Evolutionary conservation across 2,888 invertebrate genomes (phyloP).

Genomic region (Agonum fuliginosum): DNA sequence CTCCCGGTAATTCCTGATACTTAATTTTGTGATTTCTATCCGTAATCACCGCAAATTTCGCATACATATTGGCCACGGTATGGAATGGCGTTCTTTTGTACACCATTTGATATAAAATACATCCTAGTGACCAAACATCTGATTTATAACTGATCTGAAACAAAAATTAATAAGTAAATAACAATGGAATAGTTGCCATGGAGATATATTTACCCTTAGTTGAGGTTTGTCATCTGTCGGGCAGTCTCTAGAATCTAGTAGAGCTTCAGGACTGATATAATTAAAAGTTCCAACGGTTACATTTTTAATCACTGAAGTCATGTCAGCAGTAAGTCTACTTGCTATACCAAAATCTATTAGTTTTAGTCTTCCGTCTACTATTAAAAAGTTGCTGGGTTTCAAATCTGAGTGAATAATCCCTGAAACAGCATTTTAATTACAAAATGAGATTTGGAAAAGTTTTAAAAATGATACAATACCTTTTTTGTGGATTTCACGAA

Average conservation of each 20-base stretch:
- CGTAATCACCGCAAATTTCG: constrained; percentile 86
- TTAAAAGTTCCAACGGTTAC: constrained; percentile 92
- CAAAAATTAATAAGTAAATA: constrained; percentile 47
- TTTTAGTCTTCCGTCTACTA: constrained; percentile 90
- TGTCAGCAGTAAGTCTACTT: constrained; percentile 88
- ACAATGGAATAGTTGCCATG: constrained; percentile 27
- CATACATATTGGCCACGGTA: constrained; percentile 82
- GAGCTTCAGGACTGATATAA: constrained; percentile 97
- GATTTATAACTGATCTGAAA: constrained; percentile 90
- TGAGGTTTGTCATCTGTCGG: constrained; percentile 72
- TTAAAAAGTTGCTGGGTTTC: constrained; percentile 96
- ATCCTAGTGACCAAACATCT: constrained; percentile 98
- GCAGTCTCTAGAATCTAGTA: constrained; percentile 75
- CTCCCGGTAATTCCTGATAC: constrained; percentile 78
- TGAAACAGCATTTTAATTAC: constrained; percentile 71
- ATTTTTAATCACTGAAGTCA: constrained; percentile 90
- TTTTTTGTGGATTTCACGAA: constrained; percentile 91
- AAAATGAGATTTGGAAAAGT: background rate
- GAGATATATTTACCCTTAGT: constrained; percentile 70
- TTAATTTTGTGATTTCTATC: constrained; percentile 83
- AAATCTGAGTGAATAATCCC: constrained; percentile 97
- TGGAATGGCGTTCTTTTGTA: constrained; percentile 95
- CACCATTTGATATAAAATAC: constrained; percentile 94
- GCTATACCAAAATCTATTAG: constrained; percentile 99
- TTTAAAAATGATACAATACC: constrained; percentile 75